Evolutionary conservation across 1,140 invertebrate genomes (phyloP), one percentile per base, ranked within the genome.

Genomic region (Diploscapter pachys): DNA sequence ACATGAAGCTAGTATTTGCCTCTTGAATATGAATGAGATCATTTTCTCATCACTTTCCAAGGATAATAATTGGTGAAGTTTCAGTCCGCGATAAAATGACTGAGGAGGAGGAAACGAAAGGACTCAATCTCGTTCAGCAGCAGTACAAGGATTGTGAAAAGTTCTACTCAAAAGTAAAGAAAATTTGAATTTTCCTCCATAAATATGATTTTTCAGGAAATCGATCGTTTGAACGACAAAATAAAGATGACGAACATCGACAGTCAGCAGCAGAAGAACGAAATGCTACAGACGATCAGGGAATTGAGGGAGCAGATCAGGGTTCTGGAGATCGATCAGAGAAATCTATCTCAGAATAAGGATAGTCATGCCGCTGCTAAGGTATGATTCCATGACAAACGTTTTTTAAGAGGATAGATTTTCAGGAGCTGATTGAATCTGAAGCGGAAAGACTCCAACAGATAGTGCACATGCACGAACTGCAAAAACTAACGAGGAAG

Each of bases 101-200:
- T 85, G 5, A 78, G 76, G 78, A 79, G 66, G 77, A 82, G 49
- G 83, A 85, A 3, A 65, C 84, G 56, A 75, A 68, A 4, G 80
- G 83, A 13, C 82, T 82, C 4, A 84, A 85, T 73, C 57, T 75
- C 13, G 78, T 85, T 51, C 83, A 81, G 52, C 72, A 78, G 9
- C 84, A 85, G 68, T 85, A 85, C 67, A 63, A 69, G 3, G 83
- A 85, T 50, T 85, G 81, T 65, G 81, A 85, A 68, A 75, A 80
- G 56, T 82, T 85, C 57, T 83, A 85, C 57, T 74, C 79, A n/a
- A 80, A 79, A 31, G 31, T 31, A 31, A 31, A 31, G 31, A 1
- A 31, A 31, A 31, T 31, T 31, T 31, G 31, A 31, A 1, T 31
- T 31, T 31, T 31, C 31, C 31, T 31, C 31, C 31, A 31, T 31